Percentiles rank a stretch among this genome's conserved stretches.
Evolutionary conservation across 2,113 vertebrate genomes (phyloP).

Genomic region (Chamaea fasciata): DNA sequence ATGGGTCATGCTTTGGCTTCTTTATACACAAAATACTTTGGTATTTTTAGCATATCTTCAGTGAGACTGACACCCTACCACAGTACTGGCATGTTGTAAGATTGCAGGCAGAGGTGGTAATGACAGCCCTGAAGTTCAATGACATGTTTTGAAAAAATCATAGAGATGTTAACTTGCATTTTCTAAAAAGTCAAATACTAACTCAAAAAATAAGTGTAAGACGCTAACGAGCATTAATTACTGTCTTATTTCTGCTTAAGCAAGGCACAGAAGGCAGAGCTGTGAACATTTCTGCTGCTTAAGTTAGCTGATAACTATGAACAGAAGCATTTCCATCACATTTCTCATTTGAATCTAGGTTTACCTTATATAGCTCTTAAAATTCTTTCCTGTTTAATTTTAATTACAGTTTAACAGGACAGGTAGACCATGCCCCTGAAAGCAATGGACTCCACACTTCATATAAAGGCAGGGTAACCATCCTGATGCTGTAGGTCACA

Average conservation of each 20-base stretch:
- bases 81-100: background rate
- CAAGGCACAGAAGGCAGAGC: background rate
- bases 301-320: background rate
- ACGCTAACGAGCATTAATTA: background rate
- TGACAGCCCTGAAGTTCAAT: background rate
- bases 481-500: background rate
- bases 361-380: background rate
- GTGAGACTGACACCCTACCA: background rate
- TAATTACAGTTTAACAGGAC: background rate
- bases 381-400: background rate
- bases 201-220: background rate
- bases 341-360: background rate
- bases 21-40: background rate
- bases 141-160: background rate
- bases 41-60: constrained; percentile 50
- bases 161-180: background rate
- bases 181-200: background rate
- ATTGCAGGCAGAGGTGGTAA: background rate
- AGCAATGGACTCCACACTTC: background rate
- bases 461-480: background rate
- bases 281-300: background rate
- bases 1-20: constrained; percentile 14
- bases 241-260: background rate
- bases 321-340: background rate
- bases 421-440: background rate